Conservation (phyloP, 2,888 invertebrate species). For the Tenthredo mesomela region DNA sequence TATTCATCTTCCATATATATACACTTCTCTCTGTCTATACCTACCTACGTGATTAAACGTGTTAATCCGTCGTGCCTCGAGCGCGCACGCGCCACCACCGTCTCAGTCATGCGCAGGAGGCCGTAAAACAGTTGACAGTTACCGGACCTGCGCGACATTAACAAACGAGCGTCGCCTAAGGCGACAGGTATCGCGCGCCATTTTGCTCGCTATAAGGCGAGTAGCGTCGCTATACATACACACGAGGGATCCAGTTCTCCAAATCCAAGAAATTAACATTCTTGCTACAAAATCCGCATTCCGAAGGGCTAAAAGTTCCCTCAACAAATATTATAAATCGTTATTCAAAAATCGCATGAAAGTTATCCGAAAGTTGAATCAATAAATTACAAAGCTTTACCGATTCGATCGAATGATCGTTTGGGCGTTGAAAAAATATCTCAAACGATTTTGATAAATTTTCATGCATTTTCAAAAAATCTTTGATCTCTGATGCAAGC, state of each 20-base stretch:
- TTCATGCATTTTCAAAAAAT: not conserved
- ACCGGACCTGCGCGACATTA: slow-evolving; percentile 51
- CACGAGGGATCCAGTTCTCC: no score
- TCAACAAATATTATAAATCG: not conserved
- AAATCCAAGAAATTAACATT: not conserved
- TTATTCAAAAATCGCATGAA: not conserved
- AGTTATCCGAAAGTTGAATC: not conserved
- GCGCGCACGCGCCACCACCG: slow-evolving; percentile 30
- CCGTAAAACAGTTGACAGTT: slow-evolving; percentile 49
- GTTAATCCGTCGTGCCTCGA: slow-evolving; percentile 30
- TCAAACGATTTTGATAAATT: no score
- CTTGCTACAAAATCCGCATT: not conserved
- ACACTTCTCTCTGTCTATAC: not conserved
- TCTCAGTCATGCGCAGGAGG: slow-evolving; percentile 16
- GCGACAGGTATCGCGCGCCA: slow-evolving; percentile 54
- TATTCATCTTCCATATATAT: not conserved
- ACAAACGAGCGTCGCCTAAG: slow-evolving; percentile 52
- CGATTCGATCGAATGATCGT: no score
- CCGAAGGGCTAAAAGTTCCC: not conserved
- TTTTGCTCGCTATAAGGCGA: slow-evolving; percentile 23
- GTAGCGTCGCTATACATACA: no score
- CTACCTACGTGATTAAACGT: slow-evolving; percentile 35
- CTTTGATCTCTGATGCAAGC: not conserved
- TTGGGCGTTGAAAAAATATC: no score
- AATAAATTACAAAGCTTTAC: no score